A percentile compares a stretch with the other conserved stretches of the same genome.
Conservation (phyloP, 2,113 vertebrate genomes). For the Daboia siamensis region DNA sequence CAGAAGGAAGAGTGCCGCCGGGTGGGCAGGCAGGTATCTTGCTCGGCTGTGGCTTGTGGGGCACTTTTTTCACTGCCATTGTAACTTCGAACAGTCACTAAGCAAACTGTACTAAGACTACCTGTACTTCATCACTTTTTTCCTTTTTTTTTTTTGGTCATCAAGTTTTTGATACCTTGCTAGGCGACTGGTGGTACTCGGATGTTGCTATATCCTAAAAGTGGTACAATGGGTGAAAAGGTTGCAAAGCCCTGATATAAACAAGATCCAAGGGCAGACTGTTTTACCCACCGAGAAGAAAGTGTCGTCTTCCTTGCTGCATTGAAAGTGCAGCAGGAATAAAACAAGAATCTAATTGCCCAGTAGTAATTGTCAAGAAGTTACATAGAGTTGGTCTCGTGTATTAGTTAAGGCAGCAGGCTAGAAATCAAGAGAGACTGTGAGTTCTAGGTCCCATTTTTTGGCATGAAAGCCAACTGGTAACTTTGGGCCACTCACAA, state of each 20-base stretch:
- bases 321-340: neutral
- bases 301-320: neutral
- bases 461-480: neutral
- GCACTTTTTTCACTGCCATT: too few species aligned
- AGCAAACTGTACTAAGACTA: too few species aligned
- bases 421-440: neutral
- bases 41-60: too few species aligned
- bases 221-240: too few species aligned
- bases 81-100: too few species aligned
- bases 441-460: neutral
- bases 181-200: too few species aligned
- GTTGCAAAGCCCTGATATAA: neutral
- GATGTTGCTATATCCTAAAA: too few species aligned
- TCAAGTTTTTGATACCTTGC: too few species aligned
- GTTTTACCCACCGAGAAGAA: neutral
- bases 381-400: neutral
- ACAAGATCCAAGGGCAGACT: neutral
- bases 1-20: too few species aligned
- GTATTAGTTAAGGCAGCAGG: neutral
- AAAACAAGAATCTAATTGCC: neutral
- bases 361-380: neutral
- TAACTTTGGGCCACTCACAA: neutral
- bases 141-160: too few species aligned
- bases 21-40: too few species aligned
- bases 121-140: too few species aligned